Conservation (phyloP, 1,140 invertebrate species). For the Drosophila hydei region DNA sequence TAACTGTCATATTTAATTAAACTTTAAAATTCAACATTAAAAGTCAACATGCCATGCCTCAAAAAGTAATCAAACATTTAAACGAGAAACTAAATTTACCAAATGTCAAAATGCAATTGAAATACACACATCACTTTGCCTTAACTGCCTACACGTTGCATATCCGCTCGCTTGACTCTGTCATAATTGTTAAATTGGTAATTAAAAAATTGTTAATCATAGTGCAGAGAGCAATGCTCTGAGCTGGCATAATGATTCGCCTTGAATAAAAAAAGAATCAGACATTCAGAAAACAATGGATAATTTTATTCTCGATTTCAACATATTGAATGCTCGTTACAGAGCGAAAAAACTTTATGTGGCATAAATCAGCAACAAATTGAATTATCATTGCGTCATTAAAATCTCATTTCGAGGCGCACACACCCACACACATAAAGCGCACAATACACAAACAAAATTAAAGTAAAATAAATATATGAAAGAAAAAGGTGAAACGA, state of each 20-base stretch:
- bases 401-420: constrained; percentile 71
- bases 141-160: neutral
- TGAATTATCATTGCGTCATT: constrained; percentile 82
- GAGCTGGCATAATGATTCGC: neutral
- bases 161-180: neutral
- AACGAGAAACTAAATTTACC: no score
- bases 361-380: constrained; percentile 79
- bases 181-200: neutral
- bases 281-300: constrained; percentile 32
- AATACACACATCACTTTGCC: no score
- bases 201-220: constrained; percentile 27
- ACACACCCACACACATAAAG: constrained; percentile 22
- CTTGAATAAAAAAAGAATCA: neutral
- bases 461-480: constrained; percentile 19
- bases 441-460: constrained; percentile 24
- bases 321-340: constrained; percentile 72
- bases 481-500: constrained; percentile 77
- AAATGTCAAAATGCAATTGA: no score
- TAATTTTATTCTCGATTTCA: constrained; percentile 79
- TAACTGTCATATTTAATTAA: no score
- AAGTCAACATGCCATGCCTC: no score
- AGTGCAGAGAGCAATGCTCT: neutral
- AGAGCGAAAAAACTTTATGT: constrained; percentile 52
- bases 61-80: no score
- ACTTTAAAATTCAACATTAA: no score